These are phyloP conservation scores for Lindbergichthys nudifrons DNA, from an alignment of 2,797 vertebrate species.

Conservation along the genomic window DNA sequence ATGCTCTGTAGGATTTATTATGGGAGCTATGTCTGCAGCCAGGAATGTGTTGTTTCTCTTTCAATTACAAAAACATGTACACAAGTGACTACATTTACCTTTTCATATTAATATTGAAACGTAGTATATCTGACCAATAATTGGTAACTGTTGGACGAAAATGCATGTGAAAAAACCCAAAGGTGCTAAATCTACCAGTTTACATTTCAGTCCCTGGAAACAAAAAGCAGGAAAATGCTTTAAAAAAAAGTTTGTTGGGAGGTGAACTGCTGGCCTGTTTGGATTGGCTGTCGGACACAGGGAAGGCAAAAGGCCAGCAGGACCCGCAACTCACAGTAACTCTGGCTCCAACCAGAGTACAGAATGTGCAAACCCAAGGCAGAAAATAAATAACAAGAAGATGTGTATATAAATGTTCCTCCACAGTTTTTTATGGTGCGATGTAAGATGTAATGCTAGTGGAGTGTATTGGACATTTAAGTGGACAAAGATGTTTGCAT, in stretches of 20 bases:
- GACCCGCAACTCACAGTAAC: conserved; percentile 3
- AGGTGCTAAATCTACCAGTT: neutral
- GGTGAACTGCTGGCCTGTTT: conserved; percentile 63
- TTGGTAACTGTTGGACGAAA: neutral
- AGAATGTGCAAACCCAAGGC: conserved; percentile 33
- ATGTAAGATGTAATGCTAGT: no score
- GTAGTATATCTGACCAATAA: neutral
- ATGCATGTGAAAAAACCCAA: neutral
- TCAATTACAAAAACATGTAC: conserved; percentile 11
- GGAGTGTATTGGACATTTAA: neutral
- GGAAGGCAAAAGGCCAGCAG: conserved; percentile 37
- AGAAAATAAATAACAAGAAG: conserved; percentile 3
- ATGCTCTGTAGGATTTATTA: neutral
- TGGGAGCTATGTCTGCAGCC: conserved; percentile 33
- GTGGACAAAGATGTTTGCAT: neutral
- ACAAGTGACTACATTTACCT: neutral
- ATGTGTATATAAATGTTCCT: neutral
- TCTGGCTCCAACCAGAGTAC: conserved; percentile 38
- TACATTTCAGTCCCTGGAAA: neutral
- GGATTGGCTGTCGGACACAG: conserved; percentile 64
- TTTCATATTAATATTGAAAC: neutral
- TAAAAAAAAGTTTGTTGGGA: conserved; percentile 35
- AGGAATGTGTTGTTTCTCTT: conserved; percentile 30
- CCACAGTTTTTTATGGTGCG: neutral
- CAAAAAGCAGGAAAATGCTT: conserved; percentile 11